Base-by-base conservation (phyloP, 2,113 vertebrate species). In the Tursiops truncatus region DNA sequence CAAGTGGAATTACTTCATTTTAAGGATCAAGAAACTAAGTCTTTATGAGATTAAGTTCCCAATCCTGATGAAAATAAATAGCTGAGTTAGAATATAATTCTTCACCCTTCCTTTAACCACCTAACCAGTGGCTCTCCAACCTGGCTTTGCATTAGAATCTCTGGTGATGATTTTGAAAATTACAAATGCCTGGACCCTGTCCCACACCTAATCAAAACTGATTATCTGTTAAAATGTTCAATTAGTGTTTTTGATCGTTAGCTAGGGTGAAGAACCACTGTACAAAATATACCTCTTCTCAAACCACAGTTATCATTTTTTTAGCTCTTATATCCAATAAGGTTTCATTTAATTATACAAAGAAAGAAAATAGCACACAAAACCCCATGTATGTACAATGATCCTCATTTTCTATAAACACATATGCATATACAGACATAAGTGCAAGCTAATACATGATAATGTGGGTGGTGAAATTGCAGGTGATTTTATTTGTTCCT, bases 1-100 rank as follows among this genome's bases (percentile, higher is more conserved):
- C 20, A 74, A 53, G 21, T 31, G 70, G 21, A 82, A 96, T 95
- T 83, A 85, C 47, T 83, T 97, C 60, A 95, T n/a, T 68, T 96
- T 80, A 89, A 91, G 74, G 6, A 83, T 81, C 77, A 86, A n/a
- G 67, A 89, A 94, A 85, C 12, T 28, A 79, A 70, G 17, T 62
- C 73, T 95, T 92, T 80, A 47, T 33, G 28, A 94, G 79, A 96
- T 94, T 85, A 95, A 88, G 47, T 86, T 53, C 14, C 50, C 21
- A 83, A 53, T 83, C 68, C 28, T 65, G 67, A 15, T 70, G 26
- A 76, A 63, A 95, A 18, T 47, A 91, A 91, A 79, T 28, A 41
- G 28, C 50, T 93, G 73, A 89, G 53, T 41, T 95, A 38, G 36
- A 96, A 76, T 60, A 5, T 23, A 86, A 73, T 65, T 82, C 63